These are phyloP conservation scores for Chrysocyon brachyurus DNA, from an alignment of 2,797 vertebrate genomes.

Conservation along the genomic window DNA sequence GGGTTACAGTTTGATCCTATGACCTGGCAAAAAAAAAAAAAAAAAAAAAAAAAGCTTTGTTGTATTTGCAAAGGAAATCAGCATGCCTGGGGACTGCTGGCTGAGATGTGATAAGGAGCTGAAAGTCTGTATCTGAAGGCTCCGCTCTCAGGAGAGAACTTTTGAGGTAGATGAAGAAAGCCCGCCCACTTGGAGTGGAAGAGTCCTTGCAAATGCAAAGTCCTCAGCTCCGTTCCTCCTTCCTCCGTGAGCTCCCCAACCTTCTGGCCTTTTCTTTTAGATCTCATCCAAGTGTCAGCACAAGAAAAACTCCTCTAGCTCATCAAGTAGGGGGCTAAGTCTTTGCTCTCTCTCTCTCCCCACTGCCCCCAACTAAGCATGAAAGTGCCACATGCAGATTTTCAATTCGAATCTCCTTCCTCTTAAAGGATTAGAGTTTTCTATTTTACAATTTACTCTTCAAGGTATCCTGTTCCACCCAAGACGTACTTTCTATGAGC, in stretches of 20 bases:
- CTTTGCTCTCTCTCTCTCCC: neutral
- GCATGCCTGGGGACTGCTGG: neutral
- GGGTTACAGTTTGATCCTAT: neutral
- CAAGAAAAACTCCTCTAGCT: neutral
- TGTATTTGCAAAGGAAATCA: constrained; percentile 9
- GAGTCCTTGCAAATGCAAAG: constrained; percentile 53
- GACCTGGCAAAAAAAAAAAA: neutral
- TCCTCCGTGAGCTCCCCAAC: neutral
- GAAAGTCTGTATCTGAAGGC: neutral
- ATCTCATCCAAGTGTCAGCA: neutral
- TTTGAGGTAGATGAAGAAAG: neutral
- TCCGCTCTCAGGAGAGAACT: neutral
- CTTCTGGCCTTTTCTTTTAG: constrained; percentile 24
- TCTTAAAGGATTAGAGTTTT: neutral
- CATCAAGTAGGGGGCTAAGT: neutral
- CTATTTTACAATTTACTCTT: neutral
- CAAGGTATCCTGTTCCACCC: neutral
- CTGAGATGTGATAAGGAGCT: neutral
- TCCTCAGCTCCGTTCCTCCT: neutral
- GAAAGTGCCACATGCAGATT: neutral
- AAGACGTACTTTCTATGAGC: neutral
- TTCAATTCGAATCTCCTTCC: neutral
- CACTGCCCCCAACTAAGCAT: neutral
- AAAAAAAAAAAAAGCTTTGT: neutral
- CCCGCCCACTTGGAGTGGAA: neutral